phyloP scores from a whole-genome alignment of 1,140 invertebrate species.

The Papilio xuthus region DNA sequence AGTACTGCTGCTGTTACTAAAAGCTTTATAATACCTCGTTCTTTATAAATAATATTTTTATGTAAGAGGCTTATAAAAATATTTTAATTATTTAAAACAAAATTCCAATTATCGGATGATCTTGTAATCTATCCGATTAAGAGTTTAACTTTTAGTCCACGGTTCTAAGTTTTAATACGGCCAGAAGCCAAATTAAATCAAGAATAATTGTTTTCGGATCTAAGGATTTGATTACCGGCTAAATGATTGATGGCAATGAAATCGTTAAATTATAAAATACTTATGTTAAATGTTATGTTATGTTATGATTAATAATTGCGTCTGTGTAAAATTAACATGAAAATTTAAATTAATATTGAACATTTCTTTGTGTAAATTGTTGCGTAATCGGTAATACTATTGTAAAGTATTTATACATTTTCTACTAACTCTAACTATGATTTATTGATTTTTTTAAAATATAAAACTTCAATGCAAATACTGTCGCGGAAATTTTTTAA shows the following conservation, averaged over 20 bases:
- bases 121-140: neutral
- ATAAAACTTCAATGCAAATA: neutral
- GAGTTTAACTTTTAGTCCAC: neutral
- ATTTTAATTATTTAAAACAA: too few relatives aligned
- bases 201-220: neutral
- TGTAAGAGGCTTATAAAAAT: too few relatives aligned
- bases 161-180: neutral
- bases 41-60: neutral
- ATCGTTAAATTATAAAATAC: neutral
- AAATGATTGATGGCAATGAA: neutral
- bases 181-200: neutral
- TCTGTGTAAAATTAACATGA: neutral
- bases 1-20: neutral
- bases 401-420: neutral
- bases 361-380: neutral
- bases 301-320: neutral
- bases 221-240: neutral
- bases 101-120: neutral
- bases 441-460: neutral
- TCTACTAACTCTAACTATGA: neutral
- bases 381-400: neutral
- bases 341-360: neutral
- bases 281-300: neutral
- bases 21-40: neutral
- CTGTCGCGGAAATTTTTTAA: too few relatives aligned